These are phyloP conservation scores for Leptopilina boulardi DNA, from an alignment of 1,140 invertebrate genomes.

Conservation along the genomic window DNA sequence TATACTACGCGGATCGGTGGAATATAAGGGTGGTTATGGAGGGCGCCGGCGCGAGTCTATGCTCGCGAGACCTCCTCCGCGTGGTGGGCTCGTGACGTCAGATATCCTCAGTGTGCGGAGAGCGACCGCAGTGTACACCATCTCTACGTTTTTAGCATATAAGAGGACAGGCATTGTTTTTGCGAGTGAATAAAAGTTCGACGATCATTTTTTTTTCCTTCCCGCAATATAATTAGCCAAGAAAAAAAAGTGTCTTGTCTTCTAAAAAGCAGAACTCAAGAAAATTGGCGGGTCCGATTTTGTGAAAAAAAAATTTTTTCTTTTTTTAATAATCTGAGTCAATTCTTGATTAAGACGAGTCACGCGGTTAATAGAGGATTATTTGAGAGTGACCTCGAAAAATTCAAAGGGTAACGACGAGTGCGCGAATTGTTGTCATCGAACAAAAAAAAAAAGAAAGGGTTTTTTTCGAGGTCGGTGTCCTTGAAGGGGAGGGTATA, in stretches of 20 bases:
- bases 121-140: conserved; percentile 73
- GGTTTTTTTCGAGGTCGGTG: not conserved
- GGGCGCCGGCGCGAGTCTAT: conserved; percentile 67
- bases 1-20: conserved; percentile 16
- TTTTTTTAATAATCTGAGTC: not conserved
- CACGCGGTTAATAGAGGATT: conserved; percentile 55
- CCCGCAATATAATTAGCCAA: conserved; percentile 41
- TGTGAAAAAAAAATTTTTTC: not conserved
- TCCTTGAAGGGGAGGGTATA: not conserved
- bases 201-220: conserved; percentile 11
- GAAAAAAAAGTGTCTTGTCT: not conserved
- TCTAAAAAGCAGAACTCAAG: not conserved
- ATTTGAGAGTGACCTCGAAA: conserved; percentile 37
- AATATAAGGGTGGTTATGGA: conserved; percentile 60
- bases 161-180: conserved; percentile 57
- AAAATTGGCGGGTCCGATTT: conserved; percentile 13
- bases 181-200: conserved; percentile 51
- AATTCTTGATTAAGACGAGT: conserved; percentile 58
- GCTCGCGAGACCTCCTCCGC: conserved; percentile 71
- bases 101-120: conserved; percentile 73
- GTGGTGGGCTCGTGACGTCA: conserved; percentile 75
- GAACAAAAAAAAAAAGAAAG: no score
- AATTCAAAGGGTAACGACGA: not conserved
- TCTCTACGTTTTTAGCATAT: conserved; percentile 66
- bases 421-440: conserved; percentile 6